A percentile compares a stretch with the other conserved stretches of the same genome.
Evolutionary conservation across 2,113 vertebrate species (phyloP).

Genomic region (Marcusenius ussheri): DNA sequence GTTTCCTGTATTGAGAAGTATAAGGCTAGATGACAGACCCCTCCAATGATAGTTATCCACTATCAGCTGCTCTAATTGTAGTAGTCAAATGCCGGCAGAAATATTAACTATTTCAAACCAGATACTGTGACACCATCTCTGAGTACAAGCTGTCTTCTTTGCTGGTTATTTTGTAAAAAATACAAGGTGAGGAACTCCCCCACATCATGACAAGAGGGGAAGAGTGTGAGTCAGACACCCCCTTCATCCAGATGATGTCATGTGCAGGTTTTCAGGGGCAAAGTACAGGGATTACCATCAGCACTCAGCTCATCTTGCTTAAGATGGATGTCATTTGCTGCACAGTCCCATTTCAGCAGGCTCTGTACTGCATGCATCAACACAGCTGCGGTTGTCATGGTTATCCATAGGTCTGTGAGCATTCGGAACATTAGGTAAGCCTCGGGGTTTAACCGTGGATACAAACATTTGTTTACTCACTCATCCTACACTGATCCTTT

Average conservation of each 20-base stretch:
- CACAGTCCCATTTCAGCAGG: neutral
- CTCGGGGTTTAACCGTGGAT: neutral
- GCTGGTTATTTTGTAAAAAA: neutral
- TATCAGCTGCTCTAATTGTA: neutral
- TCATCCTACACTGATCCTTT: neutral
- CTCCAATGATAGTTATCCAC: neutral
- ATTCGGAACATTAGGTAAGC: neutral
- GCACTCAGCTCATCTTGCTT: neutral
- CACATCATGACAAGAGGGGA: neutral
- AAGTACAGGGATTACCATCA: neutral
- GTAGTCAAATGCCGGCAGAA: neutral
- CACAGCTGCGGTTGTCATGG: slow-evolving; percentile 7
- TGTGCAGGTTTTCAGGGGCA: neutral
- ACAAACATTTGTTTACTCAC: neutral
- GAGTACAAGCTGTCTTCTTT: neutral
- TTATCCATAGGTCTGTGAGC: neutral
- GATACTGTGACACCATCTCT: neutral
- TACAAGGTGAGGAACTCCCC: neutral
- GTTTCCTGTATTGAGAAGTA: neutral
- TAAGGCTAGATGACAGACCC: neutral
- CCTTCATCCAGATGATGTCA: neutral
- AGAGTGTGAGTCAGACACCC: neutral
- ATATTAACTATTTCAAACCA: neutral
- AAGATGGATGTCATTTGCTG: neutral
- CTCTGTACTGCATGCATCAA: neutral